Evolutionary conservation across 2,797 vertebrate species (phyloP).

Genomic region (Sebastes miniatus): DNA sequence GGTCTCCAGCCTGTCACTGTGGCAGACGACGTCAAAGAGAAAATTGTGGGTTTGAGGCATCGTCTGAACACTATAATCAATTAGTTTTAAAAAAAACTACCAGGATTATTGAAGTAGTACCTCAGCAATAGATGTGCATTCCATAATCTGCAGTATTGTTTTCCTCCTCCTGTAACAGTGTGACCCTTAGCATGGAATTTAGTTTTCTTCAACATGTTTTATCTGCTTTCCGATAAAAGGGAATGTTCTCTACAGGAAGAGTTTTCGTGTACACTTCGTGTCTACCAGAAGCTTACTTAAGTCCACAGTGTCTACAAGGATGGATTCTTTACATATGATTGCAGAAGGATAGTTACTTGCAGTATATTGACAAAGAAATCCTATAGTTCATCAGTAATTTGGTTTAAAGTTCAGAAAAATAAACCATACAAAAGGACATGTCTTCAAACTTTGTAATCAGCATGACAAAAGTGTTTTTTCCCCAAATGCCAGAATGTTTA

Average conservation of each 20-base stretch:
- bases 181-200: neutral
- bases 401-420: neutral
- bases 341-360: neutral
- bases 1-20: slow-evolving; percentile 85
- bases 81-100: neutral
- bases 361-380: neutral
- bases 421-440: neutral
- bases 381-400: neutral
- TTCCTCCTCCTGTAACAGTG: neutral
- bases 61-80: neutral
- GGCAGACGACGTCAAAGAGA: slow-evolving; percentile 84
- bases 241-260: neutral
- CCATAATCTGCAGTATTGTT: neutral
- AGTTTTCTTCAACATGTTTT: neutral
- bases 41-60: slow-evolving; percentile 77
- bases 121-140: neutral
- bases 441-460: neutral
- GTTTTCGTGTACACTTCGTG: neutral
- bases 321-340: neutral
- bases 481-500: neutral
- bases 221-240: neutral
- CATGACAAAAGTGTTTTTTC: neutral
- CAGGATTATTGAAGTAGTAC: neutral
- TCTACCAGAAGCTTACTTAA: neutral
- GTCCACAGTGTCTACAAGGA: neutral